Base-by-base conservation (phyloP, 2,888 invertebrate species). In the Julus scanicus region DNA sequence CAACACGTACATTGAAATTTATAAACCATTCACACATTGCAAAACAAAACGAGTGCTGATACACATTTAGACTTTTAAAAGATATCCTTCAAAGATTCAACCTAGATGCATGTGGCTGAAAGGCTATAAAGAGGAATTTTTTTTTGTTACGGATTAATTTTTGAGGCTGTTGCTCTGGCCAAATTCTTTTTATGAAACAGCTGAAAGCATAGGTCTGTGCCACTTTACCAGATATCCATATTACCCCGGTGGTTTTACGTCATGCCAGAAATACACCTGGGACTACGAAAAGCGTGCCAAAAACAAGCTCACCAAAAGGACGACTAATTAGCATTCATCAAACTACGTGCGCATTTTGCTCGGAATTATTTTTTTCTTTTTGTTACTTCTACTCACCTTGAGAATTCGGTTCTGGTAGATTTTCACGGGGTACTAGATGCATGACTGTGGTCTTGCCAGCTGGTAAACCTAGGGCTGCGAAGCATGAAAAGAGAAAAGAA, bases 371-470 rank as follows among this genome's bases (percentile, higher is more conserved):
- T 15, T 57, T 57, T 15, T 57, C 5, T 57, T 63, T 63, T n/a
- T n/a, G n/a, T n/a, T 63, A 63, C 49, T 39, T 40, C 13, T 57
- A 49, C 39, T 87, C 49, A 97, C 97, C 97, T 95, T 97, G 97
- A 91, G 97, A 97, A 94, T 99, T 99, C 92, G 99, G 99, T 94
- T 99, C 99, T 92, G 99, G 99, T 93, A 99, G 94, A 93, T 98
- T 99, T 94, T 99, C 99, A 94, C 99, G 95, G 91, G 99, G 98
- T 93, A 99, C 99, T 92, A 99, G 95, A 94, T 99, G 99, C 99
- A 99, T 99, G 92, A 99, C 99, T 92, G 99, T 98, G 92, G 99
- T 99, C 94, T 98, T 98, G 91, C 99, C 99, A 91, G 97, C 95
- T 90, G 98, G 97, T 93, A 99, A 95, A 92, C 98, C 98, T 92